Evolutionary conservation across 2,888 invertebrate species (phyloP).

Genomic region (Cephalotes varians): DNA sequence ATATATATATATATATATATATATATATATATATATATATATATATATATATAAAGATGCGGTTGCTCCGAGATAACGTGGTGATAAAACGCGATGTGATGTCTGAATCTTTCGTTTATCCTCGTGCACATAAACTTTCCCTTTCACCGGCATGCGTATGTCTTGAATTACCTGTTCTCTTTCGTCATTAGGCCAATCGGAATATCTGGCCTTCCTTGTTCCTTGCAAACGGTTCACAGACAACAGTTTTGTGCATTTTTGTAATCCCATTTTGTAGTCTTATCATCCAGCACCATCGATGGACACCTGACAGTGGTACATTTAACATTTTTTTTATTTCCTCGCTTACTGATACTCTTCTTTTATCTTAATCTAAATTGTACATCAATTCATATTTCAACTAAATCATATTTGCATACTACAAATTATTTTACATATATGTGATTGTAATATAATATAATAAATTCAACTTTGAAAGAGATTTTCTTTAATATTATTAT

Average conservation of each 20-base stretch:
- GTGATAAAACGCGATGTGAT: neutral
- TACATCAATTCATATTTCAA: neutral
- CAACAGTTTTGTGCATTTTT: slow-evolving; percentile 69
- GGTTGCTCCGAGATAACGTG: neutral
- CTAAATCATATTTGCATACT: neutral
- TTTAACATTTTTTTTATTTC: neutral
- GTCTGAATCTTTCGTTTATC: slow-evolving; percentile 39
- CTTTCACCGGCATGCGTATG: slow-evolving; percentile 64
- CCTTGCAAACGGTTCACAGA: slow-evolving; percentile 54
- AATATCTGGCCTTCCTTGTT: neutral
- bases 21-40: too few species aligned
- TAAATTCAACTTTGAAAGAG: neutral
- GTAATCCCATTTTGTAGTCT: too few species aligned
- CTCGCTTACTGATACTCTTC: neutral
- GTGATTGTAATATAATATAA: neutral
- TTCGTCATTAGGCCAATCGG: slow-evolving; percentile 22
- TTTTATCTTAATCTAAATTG: neutral
- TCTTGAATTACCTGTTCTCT: slow-evolving; percentile 57
- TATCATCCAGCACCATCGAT: neutral
- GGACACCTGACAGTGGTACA: neutral
- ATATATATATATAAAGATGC: neutral
- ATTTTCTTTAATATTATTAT: neutral
- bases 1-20: too few species aligned
- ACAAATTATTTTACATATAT: neutral
- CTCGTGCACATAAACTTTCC: slow-evolving; percentile 62